Evolutionary conservation across 1,140 invertebrate species (phyloP).

Genomic region (Drosophila pseudoananassae): DNA sequence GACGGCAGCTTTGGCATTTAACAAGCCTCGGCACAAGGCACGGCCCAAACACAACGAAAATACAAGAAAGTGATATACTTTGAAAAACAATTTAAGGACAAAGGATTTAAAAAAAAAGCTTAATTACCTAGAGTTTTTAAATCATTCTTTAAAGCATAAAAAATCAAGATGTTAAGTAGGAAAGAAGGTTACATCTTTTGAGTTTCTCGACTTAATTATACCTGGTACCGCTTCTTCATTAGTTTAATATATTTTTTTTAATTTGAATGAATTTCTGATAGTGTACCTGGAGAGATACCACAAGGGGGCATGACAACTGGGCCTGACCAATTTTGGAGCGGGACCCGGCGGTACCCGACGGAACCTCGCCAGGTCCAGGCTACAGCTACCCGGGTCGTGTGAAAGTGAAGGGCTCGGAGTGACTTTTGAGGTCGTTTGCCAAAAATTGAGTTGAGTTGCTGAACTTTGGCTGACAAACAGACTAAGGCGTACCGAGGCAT

Average conservation of each 20-base stretch:
- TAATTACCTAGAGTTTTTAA: no score
- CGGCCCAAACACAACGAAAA: slow-evolving; percentile 12
- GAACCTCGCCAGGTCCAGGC: background rate
- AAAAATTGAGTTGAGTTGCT: slow-evolving; percentile 17
- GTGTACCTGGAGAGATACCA: slow-evolving; percentile 18
- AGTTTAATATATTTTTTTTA: no score
- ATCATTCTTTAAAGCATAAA: no score
- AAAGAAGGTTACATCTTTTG: no score
- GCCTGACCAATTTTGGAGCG: slow-evolving; percentile 38
- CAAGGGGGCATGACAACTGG: slow-evolving; percentile 21
- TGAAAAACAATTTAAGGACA: slow-evolving; percentile 12
- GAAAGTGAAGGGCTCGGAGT: slow-evolving; percentile 71
- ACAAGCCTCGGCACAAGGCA: slow-evolving; percentile 20
- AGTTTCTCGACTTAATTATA: no score
- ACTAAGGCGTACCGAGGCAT: slow-evolving; percentile 15
- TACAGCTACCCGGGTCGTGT: slow-evolving; percentile 27
- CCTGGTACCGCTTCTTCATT: no score
- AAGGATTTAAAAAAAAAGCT: background rate
- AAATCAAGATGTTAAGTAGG: no score
- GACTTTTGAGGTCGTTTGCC: slow-evolving; percentile 46
- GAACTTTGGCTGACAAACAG: slow-evolving; percentile 28
- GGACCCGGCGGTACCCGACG: background rate
- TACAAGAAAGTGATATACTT: background rate
- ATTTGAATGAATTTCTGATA: background rate
- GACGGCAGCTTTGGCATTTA: slow-evolving; percentile 69